Conservation (phyloP, 2,797 vertebrate genomes). For the Parauchenoglanis ngamensis region DNA sequence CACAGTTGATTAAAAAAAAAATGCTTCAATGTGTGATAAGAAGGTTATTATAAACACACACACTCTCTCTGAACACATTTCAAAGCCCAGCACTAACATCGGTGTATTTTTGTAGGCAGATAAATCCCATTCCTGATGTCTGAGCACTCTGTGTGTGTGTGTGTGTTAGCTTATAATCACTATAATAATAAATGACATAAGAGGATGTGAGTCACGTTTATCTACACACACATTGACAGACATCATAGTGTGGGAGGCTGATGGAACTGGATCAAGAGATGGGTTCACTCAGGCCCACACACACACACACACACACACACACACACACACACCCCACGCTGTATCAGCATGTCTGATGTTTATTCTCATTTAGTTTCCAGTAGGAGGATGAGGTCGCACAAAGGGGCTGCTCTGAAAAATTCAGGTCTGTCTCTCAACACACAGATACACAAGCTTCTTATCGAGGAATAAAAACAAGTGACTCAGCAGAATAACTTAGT, state of each 20-base stretch:
- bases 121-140: constrained; percentile 26
- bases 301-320: not conserved
- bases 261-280: not conserved
- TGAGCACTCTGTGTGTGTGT: constrained; percentile 20
- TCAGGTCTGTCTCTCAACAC: not conserved
- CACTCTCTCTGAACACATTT: not conserved
- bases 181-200: constrained; percentile 28
- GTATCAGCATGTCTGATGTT: constrained; percentile 31
- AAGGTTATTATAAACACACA: not conserved
- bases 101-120: constrained; percentile 37
- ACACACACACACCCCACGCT: constrained; percentile 17
- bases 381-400: constrained; percentile 13
- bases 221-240: not conserved
- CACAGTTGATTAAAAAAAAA: not conserved
- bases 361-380: constrained; percentile 19
- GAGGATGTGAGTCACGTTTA: constrained; percentile 21
- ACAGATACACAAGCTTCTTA: not conserved
- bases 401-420: constrained; percentile 10
- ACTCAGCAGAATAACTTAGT: not conserved
- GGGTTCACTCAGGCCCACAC: not conserved
- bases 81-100: not conserved
- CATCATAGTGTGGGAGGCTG: not conserved
- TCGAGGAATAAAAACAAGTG: constrained; percentile 1
- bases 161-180: constrained; percentile 11
- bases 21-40: not conserved